A percentile compares a stretch with the other conserved stretches of the same genome.
Evolutionary conservation across 1,140 invertebrate genomes (phyloP).

Genomic region (Drosophila quadrilineata): DNA sequence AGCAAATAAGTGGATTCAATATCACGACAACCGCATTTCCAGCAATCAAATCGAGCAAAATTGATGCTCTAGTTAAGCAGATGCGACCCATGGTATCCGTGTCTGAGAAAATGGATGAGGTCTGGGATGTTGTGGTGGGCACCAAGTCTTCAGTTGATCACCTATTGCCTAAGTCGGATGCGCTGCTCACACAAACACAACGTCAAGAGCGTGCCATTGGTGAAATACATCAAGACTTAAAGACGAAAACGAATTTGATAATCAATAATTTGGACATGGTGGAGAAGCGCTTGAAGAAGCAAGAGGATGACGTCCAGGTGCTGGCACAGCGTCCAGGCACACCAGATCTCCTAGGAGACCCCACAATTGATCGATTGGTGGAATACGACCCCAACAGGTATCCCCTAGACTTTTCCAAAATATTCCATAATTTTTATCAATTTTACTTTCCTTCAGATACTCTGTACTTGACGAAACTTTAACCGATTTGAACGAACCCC

Average conservation of each 20-base stretch:
- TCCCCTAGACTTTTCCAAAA: constrained; percentile 11
- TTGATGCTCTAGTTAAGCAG: constrained; percentile 89
- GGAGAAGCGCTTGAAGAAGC: constrained; percentile 90
- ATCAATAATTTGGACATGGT: constrained; percentile 93
- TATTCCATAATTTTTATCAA: background rate
- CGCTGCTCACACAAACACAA: constrained; percentile 91
- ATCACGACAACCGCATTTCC: constrained; percentile 83
- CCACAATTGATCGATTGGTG: constrained; percentile 88
- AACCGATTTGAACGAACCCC: constrained; percentile 71
- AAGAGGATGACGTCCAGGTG: constrained; percentile 85
- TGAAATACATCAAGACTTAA: constrained; percentile 92
- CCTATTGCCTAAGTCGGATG: constrained; percentile 91
- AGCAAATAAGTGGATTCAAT: constrained; percentile 76
- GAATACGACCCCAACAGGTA: constrained; percentile 88
- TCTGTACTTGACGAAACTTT: constrained; percentile 65
- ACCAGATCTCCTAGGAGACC: constrained; percentile 88
- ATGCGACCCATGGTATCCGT: constrained; percentile 92
- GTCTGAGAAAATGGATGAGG: constrained; percentile 93
- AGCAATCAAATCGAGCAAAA: constrained; percentile 86
- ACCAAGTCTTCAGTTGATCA: constrained; percentile 93
- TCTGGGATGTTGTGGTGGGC: constrained; percentile 93
- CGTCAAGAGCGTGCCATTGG: constrained; percentile 92
- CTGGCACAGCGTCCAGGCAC: constrained; percentile 88
- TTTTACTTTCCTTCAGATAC: constrained; percentile 42
- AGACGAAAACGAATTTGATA: constrained; percentile 91